Evolutionary conservation across 2,113 vertebrate genomes (phyloP).

Genomic region (Festucalex cinctus): DNA sequence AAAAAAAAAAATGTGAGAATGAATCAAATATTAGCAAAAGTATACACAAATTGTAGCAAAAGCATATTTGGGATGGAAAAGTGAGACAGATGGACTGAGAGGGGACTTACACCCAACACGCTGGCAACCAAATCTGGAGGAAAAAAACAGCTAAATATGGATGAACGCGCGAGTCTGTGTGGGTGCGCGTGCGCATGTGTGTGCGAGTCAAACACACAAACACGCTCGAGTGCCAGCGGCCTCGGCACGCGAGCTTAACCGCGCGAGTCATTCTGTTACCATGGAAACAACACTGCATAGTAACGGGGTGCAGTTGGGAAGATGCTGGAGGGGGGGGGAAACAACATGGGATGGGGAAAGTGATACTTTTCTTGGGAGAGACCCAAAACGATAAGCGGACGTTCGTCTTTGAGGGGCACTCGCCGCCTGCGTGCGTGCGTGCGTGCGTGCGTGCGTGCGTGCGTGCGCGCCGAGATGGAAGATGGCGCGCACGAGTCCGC

Average conservation of each 20-base stretch:
- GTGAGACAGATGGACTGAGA: slow-evolving; percentile 17
- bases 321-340: slow-evolving; percentile 20
- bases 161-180: slow-evolving; percentile 2
- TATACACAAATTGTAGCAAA: not conserved
- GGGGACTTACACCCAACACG: not conserved
- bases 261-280: slow-evolving; percentile 44
- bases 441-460: not conserved
- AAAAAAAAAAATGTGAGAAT: not conserved
- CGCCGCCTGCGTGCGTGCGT: not conserved
- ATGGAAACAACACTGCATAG: slow-evolving; percentile 67
- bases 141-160: slow-evolving; percentile 2
- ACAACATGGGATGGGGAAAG: slow-evolving; percentile 30
- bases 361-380: not conserved
- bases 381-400: not conserved
- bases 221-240: slow-evolving; percentile 27
- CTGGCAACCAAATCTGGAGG: slow-evolving; percentile 2
- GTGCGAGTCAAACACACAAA: not conserved
- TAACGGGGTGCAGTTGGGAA: slow-evolving; percentile 25
- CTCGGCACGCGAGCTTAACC: slow-evolving; percentile 40
- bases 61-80: not conserved
- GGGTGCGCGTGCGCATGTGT: slow-evolving; percentile 1
- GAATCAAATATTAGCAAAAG: not conserved
- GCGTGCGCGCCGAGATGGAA: slow-evolving; percentile 5
- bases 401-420: not conserved
- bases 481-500: not conserved